Evolutionary conservation across 2,797 vertebrate genomes (phyloP).

Genomic region (Tympanoctomys barrerae): DNA sequence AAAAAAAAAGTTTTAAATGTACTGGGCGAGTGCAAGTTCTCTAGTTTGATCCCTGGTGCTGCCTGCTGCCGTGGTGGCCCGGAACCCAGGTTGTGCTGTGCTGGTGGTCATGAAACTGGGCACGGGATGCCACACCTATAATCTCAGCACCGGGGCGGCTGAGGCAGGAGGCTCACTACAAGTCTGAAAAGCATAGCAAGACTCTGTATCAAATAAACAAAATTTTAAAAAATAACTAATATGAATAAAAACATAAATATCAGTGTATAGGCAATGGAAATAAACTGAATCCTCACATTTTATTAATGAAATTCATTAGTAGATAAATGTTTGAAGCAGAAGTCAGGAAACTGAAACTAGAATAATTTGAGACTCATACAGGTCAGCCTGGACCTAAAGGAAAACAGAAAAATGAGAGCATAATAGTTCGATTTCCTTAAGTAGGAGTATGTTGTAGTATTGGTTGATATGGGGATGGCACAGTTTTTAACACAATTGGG

Average conservation of each 20-base stretch:
- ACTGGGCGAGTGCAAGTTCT: too few species aligned
- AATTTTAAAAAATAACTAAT: background rate
- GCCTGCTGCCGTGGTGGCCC: too few species aligned
- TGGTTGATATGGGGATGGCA: background rate
- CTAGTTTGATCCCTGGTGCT: too few species aligned
- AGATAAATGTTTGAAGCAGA: conserved; percentile 5
- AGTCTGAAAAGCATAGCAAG: too few species aligned
- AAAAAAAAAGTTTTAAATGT: too few species aligned
- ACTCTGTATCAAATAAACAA: too few species aligned
- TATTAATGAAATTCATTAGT: background rate
- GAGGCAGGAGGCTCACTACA: too few species aligned
- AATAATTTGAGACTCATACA: background rate
- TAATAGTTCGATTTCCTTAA: background rate
- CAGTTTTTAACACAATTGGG: background rate
- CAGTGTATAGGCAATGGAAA: background rate
- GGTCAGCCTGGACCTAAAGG: background rate
- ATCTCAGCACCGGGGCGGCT: too few species aligned
- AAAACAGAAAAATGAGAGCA: background rate
- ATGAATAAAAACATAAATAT: background rate
- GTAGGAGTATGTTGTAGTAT: background rate
- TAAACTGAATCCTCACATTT: background rate
- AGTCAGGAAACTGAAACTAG: background rate
- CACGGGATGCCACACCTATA: too few species aligned
- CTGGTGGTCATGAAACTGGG: too few species aligned
- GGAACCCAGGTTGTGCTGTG: too few species aligned